phyloP scores from a whole-genome alignment of 2,797 vertebrate species.

The Hapalemur alaotrensis region DNA sequence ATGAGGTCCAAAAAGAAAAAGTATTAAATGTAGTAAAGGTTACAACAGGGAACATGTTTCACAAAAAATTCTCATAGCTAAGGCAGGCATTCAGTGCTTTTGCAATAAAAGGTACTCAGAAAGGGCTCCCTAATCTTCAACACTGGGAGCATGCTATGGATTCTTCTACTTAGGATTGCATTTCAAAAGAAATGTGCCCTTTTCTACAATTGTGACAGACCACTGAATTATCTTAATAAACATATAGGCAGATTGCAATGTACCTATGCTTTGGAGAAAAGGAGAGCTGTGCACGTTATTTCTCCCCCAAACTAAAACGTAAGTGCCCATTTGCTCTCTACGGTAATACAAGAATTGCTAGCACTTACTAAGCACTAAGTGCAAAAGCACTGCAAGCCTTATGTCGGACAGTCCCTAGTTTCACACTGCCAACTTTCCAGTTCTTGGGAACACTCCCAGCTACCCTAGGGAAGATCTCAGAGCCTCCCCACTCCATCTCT shows the following conservation, averaged over 20 bases:
- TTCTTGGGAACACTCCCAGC: slow-evolving; percentile 39
- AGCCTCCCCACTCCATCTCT: not conserved
- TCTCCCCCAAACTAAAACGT: not conserved
- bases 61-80: not conserved
- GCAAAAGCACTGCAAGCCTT: not conserved
- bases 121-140: not conserved
- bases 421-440: slow-evolving; percentile 30
- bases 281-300: not conserved
- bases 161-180: not conserved
- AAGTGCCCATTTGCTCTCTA: not conserved
- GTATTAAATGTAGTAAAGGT: not conserved
- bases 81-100: not conserved
- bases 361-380: not conserved
- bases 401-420: slow-evolving; percentile 40
- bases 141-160: not conserved
- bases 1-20: not conserved
- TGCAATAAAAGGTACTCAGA: slow-evolving; percentile 14
- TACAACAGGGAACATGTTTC: not conserved
- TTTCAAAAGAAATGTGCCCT: not conserved
- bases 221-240: not conserved
- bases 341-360: not conserved
- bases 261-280: slow-evolving; percentile 6
- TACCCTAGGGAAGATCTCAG: slow-evolving; percentile 50
- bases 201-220: not conserved
- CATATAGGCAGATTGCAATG: not conserved